A percentile compares a stretch with the other conserved stretches of the same genome.
Evolutionary conservation across 2,888 invertebrate genomes (phyloP).

Genomic region (Epirrita christyi): DNA sequence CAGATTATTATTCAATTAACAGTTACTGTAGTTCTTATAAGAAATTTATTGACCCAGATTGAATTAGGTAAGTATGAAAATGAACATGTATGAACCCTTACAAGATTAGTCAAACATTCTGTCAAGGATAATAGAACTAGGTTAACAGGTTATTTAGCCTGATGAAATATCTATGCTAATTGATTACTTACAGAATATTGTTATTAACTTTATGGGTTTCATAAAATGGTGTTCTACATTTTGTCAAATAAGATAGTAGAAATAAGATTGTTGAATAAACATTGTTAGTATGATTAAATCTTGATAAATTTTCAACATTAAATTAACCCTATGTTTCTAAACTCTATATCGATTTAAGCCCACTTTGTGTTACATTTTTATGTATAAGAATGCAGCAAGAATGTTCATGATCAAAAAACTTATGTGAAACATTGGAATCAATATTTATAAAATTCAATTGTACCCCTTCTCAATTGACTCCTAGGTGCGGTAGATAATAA

Average conservation of each 20-base stretch:
- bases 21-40: constrained; percentile 8
- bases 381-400: too few relatives aligned
- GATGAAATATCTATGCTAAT: constrained; percentile 11
- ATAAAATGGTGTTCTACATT: background rate
- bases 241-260: background rate
- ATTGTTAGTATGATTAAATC: too few relatives aligned
- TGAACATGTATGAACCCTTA: constrained; percentile 28
- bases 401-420: too few relatives aligned
- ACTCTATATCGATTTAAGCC: too few relatives aligned
- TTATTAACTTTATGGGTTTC: constrained; percentile 2
- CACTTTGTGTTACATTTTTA: too few relatives aligned
- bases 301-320: too few relatives aligned
- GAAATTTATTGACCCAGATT: constrained; percentile 14
- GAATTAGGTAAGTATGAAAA: constrained; percentile 6
- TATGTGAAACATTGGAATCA: too few relatives aligned
- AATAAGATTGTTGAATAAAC: too few relatives aligned
- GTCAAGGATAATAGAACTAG: constrained; percentile 35
- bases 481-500: too few relatives aligned
- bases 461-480: too few relatives aligned
- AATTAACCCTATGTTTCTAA: too few relatives aligned
- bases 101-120: constrained; percentile 30
- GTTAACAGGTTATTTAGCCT: constrained; percentile 39
- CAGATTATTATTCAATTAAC: background rate
- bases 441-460: too few relatives aligned
- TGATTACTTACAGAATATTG: constrained; percentile 7